Percentiles rank a stretch among this genome's conserved stretches.
These are phyloP conservation scores for Chiloscyllium punctatum DNA, from an alignment of 2,797 vertebrate genomes.

Conservation along the genomic window DNA sequence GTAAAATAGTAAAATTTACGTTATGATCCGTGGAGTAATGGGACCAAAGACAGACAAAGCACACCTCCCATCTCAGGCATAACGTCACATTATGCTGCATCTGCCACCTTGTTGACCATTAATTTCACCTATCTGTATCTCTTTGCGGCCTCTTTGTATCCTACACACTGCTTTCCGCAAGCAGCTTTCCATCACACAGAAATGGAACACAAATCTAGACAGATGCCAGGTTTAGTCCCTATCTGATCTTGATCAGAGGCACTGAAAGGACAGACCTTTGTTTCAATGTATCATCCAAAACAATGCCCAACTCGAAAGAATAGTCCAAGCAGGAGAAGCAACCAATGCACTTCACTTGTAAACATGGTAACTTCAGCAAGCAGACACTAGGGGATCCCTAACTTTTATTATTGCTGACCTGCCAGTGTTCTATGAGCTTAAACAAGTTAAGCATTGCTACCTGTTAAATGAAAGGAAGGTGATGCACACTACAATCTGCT, in stretches of 20 bases:
- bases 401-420: background rate
- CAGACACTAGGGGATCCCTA: background rate
- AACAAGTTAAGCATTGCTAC: background rate
- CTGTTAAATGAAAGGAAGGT: background rate
- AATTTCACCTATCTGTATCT: background rate
- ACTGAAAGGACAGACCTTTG: background rate
- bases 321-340: background rate
- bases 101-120: background rate
- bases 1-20: too few relatives aligned
- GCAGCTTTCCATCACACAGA: too few relatives aligned
- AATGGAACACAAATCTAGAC: background rate
- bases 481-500: background rate
- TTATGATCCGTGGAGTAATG: too few relatives aligned
- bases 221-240: background rate
- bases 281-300: background rate
- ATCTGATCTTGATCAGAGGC: background rate
- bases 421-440: background rate
- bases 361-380: background rate
- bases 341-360: background rate
- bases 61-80: background rate
- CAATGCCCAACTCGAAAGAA: background rate
- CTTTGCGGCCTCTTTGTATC: background rate
- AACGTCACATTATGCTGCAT: background rate
- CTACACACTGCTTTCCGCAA: background rate
- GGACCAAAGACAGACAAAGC: background rate